Base-by-base conservation (phyloP, 2,888 invertebrate species). In the Cordilura impudica region DNA sequence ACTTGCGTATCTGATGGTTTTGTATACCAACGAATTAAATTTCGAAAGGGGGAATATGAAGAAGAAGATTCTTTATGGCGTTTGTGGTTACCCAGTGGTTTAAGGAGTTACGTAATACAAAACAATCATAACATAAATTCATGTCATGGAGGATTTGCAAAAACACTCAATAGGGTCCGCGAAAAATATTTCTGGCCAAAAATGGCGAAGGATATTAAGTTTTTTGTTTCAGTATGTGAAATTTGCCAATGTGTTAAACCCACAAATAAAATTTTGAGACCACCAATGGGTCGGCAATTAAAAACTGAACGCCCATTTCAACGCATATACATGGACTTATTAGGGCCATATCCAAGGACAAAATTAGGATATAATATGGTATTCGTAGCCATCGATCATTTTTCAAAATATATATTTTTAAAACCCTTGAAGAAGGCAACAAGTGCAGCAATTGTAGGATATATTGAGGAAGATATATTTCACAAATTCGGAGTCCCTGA, bases 401-500 rank as follows among this genome's bases (percentile, higher is more conserved):
- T n/a, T n/a, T n/a, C n/a, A n/a, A 74, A n/a, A 77, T 81, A 58
- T 31, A 43, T 71, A 4, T 56, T 81, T 14, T 12, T 58, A 19
- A 58, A 60, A n/a, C 58, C 47, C 3, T n/a, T 70, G 29, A 29
- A 21, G 49, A 60, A 58, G 10, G 74, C 78, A 39, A 65, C 66
- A 12, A 39, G 61, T 16, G 6, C 45, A 5, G 16, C 23, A 16
- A 58, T 78, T 23, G 19, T 39, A 2, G 8, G 35, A 7, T 81
- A 54, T 53, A 12, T 70, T 0, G 56, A 69, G 21, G 14, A 67
- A 10, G 43, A 81, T 19, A 81, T 84, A 0, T 84, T 84, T 47
- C 71, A 83, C 14, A 21, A 80, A 21, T 85, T 83, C 69, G 84
- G 83, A 14, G 82, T 83, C n/a, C 83, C 83, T 0, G 63, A 80